phyloP scores from a whole-genome alignment of 2,888 invertebrate genomes.

The Ligdia adustata region DNA sequence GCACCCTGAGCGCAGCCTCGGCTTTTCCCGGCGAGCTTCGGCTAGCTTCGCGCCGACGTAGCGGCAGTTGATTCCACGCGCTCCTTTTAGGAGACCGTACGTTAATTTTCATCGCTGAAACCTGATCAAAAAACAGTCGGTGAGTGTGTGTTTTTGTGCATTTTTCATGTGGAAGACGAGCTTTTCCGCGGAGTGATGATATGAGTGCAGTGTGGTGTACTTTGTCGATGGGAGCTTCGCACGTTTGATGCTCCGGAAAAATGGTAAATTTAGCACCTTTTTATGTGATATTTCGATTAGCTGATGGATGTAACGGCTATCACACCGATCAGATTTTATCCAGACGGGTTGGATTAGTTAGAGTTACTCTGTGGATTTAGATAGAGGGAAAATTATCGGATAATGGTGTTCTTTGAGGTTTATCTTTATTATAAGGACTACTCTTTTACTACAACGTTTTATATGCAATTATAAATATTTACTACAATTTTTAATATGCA shows the following conservation, averaged over 20 bases:
- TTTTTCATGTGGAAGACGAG: slow-evolving; percentile 45
- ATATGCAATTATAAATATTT: no score
- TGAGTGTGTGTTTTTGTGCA: slow-evolving; percentile 65
- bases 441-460: no score
- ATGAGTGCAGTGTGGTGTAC: slow-evolving; percentile 66
- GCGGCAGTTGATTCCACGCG: slow-evolving; percentile 69
- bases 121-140: slow-evolving; percentile 51
- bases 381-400: slow-evolving; percentile 4
- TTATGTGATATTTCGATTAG: slow-evolving; percentile 51
- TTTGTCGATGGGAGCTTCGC: slow-evolving; percentile 43
- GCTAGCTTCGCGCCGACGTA: slow-evolving; percentile 64
- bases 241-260: slow-evolving; percentile 71
- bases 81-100: slow-evolving; percentile 38
- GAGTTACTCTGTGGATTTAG: slow-evolving; percentile 8
- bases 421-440: no score
- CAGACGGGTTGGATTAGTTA: slow-evolving; percentile 25
- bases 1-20: slow-evolving; percentile 61
- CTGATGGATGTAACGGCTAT: slow-evolving; percentile 46
- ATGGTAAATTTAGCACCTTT: slow-evolving; percentile 70
- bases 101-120: slow-evolving; percentile 34
- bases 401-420: not conserved
- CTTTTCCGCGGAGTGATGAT: slow-evolving; percentile 53
- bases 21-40: slow-evolving; percentile 54
- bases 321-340: slow-evolving; percentile 42
- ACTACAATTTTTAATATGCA: no score